Base-by-base conservation (phyloP, 2,113 vertebrate genomes). In the Smithornis capensis region DNA sequence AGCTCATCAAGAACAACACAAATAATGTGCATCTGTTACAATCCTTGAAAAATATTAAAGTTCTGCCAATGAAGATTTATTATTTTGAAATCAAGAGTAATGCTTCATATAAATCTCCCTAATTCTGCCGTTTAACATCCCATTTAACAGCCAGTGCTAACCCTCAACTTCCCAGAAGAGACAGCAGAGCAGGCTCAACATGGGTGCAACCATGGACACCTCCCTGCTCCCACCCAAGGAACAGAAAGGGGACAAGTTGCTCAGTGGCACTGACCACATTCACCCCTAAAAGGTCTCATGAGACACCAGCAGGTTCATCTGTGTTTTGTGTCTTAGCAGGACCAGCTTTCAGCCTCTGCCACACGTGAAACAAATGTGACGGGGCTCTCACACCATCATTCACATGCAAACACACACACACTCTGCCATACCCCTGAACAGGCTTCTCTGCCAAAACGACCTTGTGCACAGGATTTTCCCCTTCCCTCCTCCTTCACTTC, bases 41-140 rank as follows among this genome's bases (percentile, higher is more conserved):
- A 88, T 22, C 28, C 42, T 45, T 44, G 70, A 71, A 71, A 92
- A 90, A 88, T 14, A 65, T 10, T 53, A 85, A 40, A 44, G 19
- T 52, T 74, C 31, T 38, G 37, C 21, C 60, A 68, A 65, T 12
- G 40, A 94, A 82, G 92, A 94, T 91, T 80, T 89, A 84, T 90
- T 95, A 77, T 25, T 95, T 74, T 69, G 63, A 91, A 95, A 96
- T 29, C 74, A 88, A 83, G 74, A 67, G 62, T 87, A 94, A 97
- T 69, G 55, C 65, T 67, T 81, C 44, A 62, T 80, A 86, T 82
- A 95, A 94, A 92, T 70, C 81, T 87, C 85, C 78, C 83, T 95
- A 90, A 96, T 85, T 95, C 68, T 91, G 78, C 69, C 44, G 56
- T 83, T 86, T 89, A 57, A 94, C 95, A 96, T 93, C 83, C 88